Percentiles rank a stretch among this genome's conserved stretches.
These are phyloP conservation scores for Protosalanx chinensis DNA, from an alignment of 2,797 vertebrate genomes.

Conservation along the genomic window DNA sequence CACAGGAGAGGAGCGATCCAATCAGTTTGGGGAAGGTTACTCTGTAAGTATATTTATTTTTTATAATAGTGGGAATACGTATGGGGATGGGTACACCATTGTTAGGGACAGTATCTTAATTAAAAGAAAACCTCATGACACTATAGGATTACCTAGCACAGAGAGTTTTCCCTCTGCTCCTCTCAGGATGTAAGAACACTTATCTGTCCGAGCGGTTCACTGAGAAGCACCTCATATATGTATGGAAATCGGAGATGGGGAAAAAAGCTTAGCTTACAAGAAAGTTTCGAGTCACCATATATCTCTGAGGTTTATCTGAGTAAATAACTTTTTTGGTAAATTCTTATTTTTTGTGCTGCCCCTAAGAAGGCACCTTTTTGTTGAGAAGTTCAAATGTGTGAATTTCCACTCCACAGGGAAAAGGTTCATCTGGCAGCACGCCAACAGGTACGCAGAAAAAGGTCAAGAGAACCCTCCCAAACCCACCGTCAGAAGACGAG, in stretches of 20 bases:
- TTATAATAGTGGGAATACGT: neutral
- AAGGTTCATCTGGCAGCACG: conserved; percentile 79
- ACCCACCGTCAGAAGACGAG: conserved; percentile 93
- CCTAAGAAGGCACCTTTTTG: conserved; percentile 19
- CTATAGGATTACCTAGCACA: neutral
- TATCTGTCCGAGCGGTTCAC: conserved; percentile 64
- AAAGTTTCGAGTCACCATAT: conserved; percentile 42
- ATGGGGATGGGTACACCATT: neutral
- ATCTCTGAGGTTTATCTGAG: conserved; percentile 38
- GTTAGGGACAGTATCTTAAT: no score
- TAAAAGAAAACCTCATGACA: neutral
- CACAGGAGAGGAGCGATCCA: conserved; percentile 89
- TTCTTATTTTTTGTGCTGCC: conserved; percentile 21
- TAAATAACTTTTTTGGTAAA: no score
- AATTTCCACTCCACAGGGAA: conserved; percentile 69
- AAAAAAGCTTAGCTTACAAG: conserved; percentile 51
- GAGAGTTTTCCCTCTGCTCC: conserved; percentile 32
- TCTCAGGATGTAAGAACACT: conserved; percentile 58
- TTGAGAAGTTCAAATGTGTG: conserved; percentile 3
- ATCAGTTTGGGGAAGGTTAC: conserved; percentile 87
- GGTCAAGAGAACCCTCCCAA: conserved; percentile 96
- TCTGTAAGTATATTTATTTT: conserved; percentile 77
- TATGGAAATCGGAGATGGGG: conserved; percentile 39
- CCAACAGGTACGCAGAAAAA: conserved; percentile 92
- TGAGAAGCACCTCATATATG: conserved; percentile 55